Evolutionary conservation across 2,888 invertebrate species (phyloP), one percentile per base, ranked within the genome.

Genomic region (Drosophila bunnanda): DNA sequence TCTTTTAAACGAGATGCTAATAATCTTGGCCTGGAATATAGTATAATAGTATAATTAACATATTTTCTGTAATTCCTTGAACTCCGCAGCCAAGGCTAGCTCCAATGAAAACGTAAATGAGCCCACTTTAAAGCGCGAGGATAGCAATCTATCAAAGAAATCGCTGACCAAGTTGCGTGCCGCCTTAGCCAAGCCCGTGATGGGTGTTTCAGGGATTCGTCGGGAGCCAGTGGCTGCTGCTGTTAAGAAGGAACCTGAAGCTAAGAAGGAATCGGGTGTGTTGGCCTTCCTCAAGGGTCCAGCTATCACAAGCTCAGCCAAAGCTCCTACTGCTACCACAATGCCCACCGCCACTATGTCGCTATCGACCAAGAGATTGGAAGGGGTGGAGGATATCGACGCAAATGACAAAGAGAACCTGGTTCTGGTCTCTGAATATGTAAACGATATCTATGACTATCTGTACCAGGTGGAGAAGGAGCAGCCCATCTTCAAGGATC

Each of bases 361-460:
- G 0, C 75, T 88, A 22, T 90, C 91, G 5, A 56, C 79, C 22
- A 86, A 89, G 30, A 70, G 89, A 0, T 53, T 91, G 46, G 75
- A 78, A 10, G 86, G 78, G 10, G 93, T 95, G 75, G 95, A 95
- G 82, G 95, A 97, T 83, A 96, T 97, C 90, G 98, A 98, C 89
- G 94, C 94, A 17, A 94, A 94, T 53, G 96, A 97, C 89, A 93
- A 93, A 43, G 94, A 94, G 48, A 97, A 97, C 91, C 96, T 97
- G 4, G 93, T 96, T 79, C 94, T 97, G 80, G 96, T 97, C 90
- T 94, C 96, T 17, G 95, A 96, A 80, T 98, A 98, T 91, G 96
- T 96, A 36, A 96, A 96, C 77, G 98, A 98, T 84, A 98, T 99
- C 90, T 98, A 97, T 90, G 93, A 93, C 20, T 97, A 98, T 92